Base-by-base conservation (phyloP, 2,113 vertebrate species). In the Eonycteris spelaea region DNA sequence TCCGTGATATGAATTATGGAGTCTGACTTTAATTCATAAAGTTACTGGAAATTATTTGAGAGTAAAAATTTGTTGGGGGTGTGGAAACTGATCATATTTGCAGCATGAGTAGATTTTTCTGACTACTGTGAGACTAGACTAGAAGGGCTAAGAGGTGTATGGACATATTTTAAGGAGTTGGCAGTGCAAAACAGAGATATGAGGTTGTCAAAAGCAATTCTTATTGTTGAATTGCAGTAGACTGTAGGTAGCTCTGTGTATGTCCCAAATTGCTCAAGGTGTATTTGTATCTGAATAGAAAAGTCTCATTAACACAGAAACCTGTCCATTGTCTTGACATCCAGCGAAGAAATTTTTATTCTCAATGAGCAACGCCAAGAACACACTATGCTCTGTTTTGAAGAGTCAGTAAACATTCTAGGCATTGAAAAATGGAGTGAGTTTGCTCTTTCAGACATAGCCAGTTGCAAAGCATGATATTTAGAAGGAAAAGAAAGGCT, bases 401-500 rank as follows among this genome's bases (percentile, higher is more conserved):
- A 87, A 92, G 86, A 89, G 38, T 67, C 65, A 83, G 75, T 73
- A 70, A 74, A 68, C 73, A 86, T 94, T 90, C 35, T 40, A 82
- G 45, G 59, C 79, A 59, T 26, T 85, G 78, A 84, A 74, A 93
- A 71, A 63, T 19, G 75, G 43, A 80, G 40, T 30, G 45, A 65
- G 48, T 48, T 57, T 91, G 15, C 48, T 87, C 53, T 95, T 74
- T 63, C 40, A 88, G 48, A 85, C 53, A 74, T 12, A 83, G 51
- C 57, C 57, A 53, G 45, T 95, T 85, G 15, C 26, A 94, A 96
- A 97, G 38, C 85, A 65, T 14, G 48, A 5, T 88, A 63, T 91
- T 94, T 91, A 90, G 73, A 95, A 91, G 82, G n/a, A 83, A 92
- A 90, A 80, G 57, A 88, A 87, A 87, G 57, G 45, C 78, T 86